Evolutionary conservation across 2,888 invertebrate genomes (phyloP), one percentile per base, ranked within the genome.

Genomic region (Leuctra nigra): DNA sequence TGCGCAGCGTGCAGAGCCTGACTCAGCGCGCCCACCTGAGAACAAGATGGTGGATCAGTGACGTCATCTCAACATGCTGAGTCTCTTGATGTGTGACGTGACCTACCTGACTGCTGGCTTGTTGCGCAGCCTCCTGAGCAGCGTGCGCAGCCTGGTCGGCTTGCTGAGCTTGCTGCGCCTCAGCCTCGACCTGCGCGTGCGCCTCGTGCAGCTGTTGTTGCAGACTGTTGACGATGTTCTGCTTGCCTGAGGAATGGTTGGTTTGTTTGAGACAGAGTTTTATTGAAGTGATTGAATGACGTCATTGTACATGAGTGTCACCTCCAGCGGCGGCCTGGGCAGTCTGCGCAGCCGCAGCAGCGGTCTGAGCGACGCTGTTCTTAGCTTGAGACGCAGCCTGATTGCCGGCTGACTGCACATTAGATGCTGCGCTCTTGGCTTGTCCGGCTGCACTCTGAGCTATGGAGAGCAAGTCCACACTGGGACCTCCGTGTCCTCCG

Each of bases 391-490:
- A 41, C 4, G 41, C 41, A 16, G 41, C 41, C 18, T 41, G 41
- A 2, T 4, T 20, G 2, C 14, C 41, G 11, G 41, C 41, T 16
- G 16, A 9, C 4, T 41, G 18, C 18, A 18, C 18, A 4, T 41
- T 18, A 11, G 16, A 11, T 6, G 41, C n/a, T 18, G 41, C 41
- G 11, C 16, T 41, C 41, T 41, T 41, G 20, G 41, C 41, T 20
- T 41, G 41, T 16, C 86, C 84, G 0, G 86, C 87, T 0, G 87
- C 87, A 1, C 68, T 68, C 9, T 64, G 67, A 1, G 69, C 69
- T 44, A 72, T 71, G 54, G 81, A 82, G 61, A 84, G 77, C 22
- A 88, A 68, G 0, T 86, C 84, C 58, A 84, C 84, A 59, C 87
- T 87, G 29, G 54, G 58, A 20, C 44, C 55, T 20, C 80, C 79